Conservation (phyloP, 2,113 vertebrate species). For the Struthio camelus region DNA sequence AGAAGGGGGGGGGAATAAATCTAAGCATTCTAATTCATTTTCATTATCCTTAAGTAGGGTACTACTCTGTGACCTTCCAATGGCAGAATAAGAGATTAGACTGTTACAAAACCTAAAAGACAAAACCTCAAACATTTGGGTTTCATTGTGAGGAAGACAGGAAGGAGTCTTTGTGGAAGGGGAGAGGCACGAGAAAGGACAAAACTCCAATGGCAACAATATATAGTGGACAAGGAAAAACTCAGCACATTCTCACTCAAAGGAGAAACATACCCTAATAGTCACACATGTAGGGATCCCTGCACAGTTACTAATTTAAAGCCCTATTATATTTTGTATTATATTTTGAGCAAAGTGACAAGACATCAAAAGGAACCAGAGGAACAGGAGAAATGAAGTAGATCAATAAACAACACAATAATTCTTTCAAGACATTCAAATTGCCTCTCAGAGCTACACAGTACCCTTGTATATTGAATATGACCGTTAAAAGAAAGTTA, state of each 20-base stretch:
- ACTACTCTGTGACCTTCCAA: background rate
- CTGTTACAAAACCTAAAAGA: background rate
- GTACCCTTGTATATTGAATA: background rate
- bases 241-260: background rate
- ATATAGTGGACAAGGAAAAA: background rate
- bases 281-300: background rate
- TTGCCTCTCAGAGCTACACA: slow-evolving; percentile 11
- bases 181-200: background rate
- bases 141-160: background rate
- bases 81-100: background rate
- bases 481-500: background rate
- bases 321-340: background rate
- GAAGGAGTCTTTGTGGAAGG: background rate
- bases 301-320: slow-evolving; percentile 32
- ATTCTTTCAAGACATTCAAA: slow-evolving; percentile 16
- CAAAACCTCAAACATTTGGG: background rate
- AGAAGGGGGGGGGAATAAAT: background rate
- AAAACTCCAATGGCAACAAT: background rate
- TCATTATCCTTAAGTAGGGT: background rate
- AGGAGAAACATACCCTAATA: slow-evolving; percentile 30
- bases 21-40: background rate
- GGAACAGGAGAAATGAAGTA: slow-evolving; percentile 30
- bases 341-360: slow-evolving; percentile 29
- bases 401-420: slow-evolving; percentile 58
- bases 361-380: slow-evolving; percentile 45